These are phyloP conservation scores for Datnioides undecimradiatus DNA, from an alignment of 2,113 vertebrate genomes.

Conservation along the genomic window DNA sequence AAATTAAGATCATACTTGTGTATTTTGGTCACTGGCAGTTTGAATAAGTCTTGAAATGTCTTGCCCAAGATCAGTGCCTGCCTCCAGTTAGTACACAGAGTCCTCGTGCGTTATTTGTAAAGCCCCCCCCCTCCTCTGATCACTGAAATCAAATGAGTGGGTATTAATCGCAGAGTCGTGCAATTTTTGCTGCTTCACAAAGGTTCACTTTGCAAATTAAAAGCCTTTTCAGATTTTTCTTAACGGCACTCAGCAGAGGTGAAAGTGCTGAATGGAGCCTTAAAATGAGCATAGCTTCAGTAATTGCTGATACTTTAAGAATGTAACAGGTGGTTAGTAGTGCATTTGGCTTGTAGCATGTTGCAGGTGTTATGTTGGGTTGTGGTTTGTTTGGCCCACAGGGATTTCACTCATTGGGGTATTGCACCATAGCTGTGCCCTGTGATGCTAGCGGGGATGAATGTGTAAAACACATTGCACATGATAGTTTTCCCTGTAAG, in stretches of 20 bases:
- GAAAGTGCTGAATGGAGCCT: background rate
- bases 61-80: background rate
- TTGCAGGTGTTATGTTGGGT: constrained; percentile 77
- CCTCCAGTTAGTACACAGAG: background rate
- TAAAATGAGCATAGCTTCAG: constrained; percentile 53
- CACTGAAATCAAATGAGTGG: background rate
- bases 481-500: constrained; percentile 18
- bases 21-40: background rate
- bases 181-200: background rate
- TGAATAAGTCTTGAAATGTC: background rate
- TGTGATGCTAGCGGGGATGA: constrained; percentile 38
- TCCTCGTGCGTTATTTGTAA: background rate
- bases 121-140: background rate
- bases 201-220: background rate
- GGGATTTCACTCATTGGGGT: constrained; percentile 66
- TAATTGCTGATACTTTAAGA: constrained; percentile 63
- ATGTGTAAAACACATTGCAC: constrained; percentile 51
- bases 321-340: constrained; percentile 72
- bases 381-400: constrained; percentile 65
- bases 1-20: background rate
- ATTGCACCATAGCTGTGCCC: constrained; percentile 69
- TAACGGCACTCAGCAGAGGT: background rate
- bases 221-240: background rate
- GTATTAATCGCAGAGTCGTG: background rate
- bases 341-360: constrained; percentile 35